Percentiles rank a stretch among this genome's conserved stretches.
These are phyloP conservation scores for Drosophila affinis DNA, from an alignment of 2,888 invertebrate genomes.

Conservation along the genomic window DNA sequence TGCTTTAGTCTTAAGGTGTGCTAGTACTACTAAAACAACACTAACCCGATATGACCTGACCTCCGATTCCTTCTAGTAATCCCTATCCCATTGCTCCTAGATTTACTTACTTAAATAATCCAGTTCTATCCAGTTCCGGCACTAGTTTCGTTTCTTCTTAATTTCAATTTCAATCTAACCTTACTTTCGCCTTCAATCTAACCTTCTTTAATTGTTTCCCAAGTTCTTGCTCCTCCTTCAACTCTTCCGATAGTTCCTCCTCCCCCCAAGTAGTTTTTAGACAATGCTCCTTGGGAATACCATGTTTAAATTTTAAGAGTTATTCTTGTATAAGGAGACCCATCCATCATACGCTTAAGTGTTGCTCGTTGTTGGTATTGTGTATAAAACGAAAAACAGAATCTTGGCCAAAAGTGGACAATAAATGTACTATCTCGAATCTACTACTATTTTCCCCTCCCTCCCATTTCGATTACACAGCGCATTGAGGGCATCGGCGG, in stretches of 20 bases:
- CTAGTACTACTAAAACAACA: slow-evolving; percentile 14
- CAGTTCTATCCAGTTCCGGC: too few species aligned
- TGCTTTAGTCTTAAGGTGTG: slow-evolving; percentile 47
- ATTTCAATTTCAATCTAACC: too few species aligned
- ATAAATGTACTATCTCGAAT: slow-evolving; percentile 26
- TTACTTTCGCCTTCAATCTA: too few species aligned
- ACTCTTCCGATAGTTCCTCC: not conserved
- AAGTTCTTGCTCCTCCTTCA: too few species aligned
- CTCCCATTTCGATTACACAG: slow-evolving; percentile 82
- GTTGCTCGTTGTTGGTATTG: slow-evolving; percentile 43
- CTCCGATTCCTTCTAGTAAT: not conserved
- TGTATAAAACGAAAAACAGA: not conserved
- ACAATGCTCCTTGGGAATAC: not conserved
- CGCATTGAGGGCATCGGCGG: slow-evolving; percentile 86
- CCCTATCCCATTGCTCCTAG: too few species aligned
- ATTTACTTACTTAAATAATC: too few species aligned
- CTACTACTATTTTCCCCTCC: slow-evolving; percentile 3
- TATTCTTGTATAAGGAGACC: not conserved
- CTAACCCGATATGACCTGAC: not conserved
- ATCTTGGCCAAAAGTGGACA: slow-evolving; percentile 33
- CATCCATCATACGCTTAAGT: slow-evolving; percentile 24
- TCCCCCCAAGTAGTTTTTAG: not conserved
- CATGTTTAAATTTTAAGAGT: not conserved
- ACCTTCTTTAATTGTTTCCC: too few species aligned
- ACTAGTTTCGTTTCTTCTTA: too few species aligned